These are phyloP conservation scores for Eupithecia inturbata DNA, from an alignment of 2,888 invertebrate genomes.

Conservation along the genomic window DNA sequence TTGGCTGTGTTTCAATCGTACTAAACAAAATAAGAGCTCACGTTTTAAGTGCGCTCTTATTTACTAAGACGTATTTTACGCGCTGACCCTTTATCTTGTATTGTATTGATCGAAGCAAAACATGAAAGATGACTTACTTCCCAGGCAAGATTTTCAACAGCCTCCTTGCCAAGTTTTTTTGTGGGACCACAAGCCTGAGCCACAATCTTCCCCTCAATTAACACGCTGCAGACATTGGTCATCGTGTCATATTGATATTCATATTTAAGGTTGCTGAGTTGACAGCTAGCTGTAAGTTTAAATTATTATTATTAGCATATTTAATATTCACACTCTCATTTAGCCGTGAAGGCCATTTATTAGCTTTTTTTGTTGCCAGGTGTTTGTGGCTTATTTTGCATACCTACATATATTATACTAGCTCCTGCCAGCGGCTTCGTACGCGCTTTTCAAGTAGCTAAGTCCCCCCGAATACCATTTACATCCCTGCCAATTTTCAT, in stretches of 20 bases:
- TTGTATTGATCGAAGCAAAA: too few species aligned
- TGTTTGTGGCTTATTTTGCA: not conserved
- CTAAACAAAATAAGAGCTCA: too few species aligned
- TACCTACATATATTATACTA: too few species aligned
- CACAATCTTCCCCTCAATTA: constrained; percentile 56
- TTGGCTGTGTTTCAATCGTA: too few species aligned
- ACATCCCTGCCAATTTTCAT: too few species aligned
- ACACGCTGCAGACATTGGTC: constrained; percentile 50
- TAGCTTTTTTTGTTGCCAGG: too few species aligned
- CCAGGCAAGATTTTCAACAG: constrained; percentile 63
- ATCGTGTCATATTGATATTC: constrained; percentile 45
- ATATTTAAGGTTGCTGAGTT: constrained; percentile 56
- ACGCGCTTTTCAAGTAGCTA: too few species aligned
- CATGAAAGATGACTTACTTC: constrained; percentile 58
- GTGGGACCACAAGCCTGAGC: constrained; percentile 54
- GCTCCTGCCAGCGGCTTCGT: too few species aligned
- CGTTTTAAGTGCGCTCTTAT: too few species aligned
- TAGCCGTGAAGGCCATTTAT: not conserved
- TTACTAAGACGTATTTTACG: too few species aligned
- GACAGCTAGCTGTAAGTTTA: constrained; percentile 66
- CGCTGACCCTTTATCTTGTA: too few species aligned
- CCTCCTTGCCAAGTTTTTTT: constrained; percentile 59
- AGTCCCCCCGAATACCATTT: too few species aligned
- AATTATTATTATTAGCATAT: not conserved
- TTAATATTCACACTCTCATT: not conserved